Evolutionary conservation across 2,797 vertebrate species (phyloP).

Genomic region (Danio aesculapii): DNA sequence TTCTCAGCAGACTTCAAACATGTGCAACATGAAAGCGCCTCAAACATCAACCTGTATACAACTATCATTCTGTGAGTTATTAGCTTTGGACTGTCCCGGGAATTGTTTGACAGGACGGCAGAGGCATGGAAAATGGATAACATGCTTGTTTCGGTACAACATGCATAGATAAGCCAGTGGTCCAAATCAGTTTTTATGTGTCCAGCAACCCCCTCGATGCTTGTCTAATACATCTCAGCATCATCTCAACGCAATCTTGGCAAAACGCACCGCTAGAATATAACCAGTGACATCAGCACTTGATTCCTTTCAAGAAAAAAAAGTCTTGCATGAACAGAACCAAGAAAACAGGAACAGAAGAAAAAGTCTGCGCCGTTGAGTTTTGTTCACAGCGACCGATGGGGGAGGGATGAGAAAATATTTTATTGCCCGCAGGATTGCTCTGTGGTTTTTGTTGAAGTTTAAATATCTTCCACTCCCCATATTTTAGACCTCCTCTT

Average conservation of each 20-base stretch:
- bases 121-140: constrained; percentile 58
- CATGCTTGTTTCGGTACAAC: constrained; percentile 54
- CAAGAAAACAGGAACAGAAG: not conserved
- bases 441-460: constrained; percentile 59
- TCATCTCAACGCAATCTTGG: constrained; percentile 21
- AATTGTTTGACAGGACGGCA: constrained; percentile 58
- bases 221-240: constrained; percentile 29
- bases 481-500: constrained; percentile 61
- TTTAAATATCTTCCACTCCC: constrained; percentile 66
- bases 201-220: constrained; percentile 28
- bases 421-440: constrained; percentile 60
- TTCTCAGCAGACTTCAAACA: constrained; percentile 41
- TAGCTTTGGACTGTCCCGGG: constrained; percentile 52
- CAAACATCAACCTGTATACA: constrained; percentile 38
- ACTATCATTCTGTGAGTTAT: constrained; percentile 34
- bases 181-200: constrained; percentile 47
- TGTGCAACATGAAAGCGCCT: constrained; percentile 44
- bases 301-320: not conserved
- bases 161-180: constrained; percentile 48
- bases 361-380: constrained; percentile 26
- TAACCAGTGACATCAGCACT: not conserved
- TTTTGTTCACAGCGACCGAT: constrained; percentile 35
- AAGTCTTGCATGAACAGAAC: constrained; percentile 24
- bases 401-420: constrained; percentile 64
- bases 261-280: not conserved